These are phyloP conservation scores for Bruchidius siliquastri DNA, from an alignment of 2,888 invertebrate species.

Conservation along the genomic window DNA sequence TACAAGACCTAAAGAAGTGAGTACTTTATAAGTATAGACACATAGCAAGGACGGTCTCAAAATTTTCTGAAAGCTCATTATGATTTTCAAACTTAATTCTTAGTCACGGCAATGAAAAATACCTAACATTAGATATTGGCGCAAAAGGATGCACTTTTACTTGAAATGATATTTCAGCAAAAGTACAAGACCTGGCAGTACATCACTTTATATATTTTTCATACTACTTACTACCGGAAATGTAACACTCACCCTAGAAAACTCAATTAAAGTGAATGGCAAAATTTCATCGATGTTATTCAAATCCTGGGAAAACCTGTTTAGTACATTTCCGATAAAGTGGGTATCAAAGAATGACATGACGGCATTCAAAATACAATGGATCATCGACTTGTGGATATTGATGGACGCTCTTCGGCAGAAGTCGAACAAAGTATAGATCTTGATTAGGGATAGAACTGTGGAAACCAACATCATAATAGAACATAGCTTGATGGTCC, in stretches of 20 bases:
- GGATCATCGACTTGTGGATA: slow-evolving; percentile 32
- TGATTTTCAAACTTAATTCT: too few species aligned
- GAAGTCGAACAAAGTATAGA: slow-evolving; percentile 65
- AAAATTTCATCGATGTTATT: slow-evolving; percentile 33
- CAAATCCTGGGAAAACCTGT: slow-evolving; percentile 37
- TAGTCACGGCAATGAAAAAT: too few species aligned
- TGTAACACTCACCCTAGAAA: slow-evolving; percentile 23
- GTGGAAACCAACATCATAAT: slow-evolving; percentile 18
- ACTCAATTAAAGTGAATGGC: slow-evolving; percentile 26
- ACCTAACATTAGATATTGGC: too few species aligned
- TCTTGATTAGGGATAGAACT: slow-evolving; percentile 17
- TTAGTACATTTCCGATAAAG: slow-evolving; percentile 37
- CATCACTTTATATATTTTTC: too few species aligned
- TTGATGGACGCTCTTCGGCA: slow-evolving; percentile 62
- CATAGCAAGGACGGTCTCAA: too few species aligned
- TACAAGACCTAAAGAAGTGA: too few species aligned
- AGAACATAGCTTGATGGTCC: slow-evolving; percentile 14
- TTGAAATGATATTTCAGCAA: too few species aligned
- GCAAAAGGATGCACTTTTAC: too few species aligned
- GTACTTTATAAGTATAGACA: too few species aligned
- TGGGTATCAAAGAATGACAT: slow-evolving; percentile 36
- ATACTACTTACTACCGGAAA: too few species aligned
- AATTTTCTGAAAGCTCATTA: too few species aligned
- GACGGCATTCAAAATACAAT: slow-evolving; percentile 28
- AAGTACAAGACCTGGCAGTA: too few species aligned